These are phyloP conservation scores for Malurus leucopterus DNA, from an alignment of 2,797 vertebrate species.

Conservation along the genomic window DNA sequence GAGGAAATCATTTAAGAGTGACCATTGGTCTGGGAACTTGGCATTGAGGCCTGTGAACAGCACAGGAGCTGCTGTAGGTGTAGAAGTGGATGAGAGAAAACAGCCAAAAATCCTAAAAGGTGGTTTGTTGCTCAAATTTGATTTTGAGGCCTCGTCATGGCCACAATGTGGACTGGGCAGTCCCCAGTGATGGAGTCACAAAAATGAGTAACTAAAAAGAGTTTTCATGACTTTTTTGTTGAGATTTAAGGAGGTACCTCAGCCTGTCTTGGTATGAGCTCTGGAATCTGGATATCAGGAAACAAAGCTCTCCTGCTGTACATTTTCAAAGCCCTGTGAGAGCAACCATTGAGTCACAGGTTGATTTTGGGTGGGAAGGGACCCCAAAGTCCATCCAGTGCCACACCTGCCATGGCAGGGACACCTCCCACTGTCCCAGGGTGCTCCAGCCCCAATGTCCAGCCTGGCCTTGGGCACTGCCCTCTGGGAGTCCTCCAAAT, in stretches of 20 bases:
- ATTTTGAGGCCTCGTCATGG: fast-evolving
- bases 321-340: background rate
- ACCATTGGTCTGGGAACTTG: background rate
- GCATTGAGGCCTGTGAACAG: fast-evolving
- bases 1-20: no score
- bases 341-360: background rate
- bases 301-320: background rate
- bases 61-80: fast-evolving
- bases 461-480: background rate
- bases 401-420: background rate
- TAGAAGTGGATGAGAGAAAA: background rate
- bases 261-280: background rate
- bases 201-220: background rate
- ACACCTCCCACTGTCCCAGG: background rate
- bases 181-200: background rate
- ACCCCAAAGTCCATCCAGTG: fast-evolving
- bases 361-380: background rate
- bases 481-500: no score
- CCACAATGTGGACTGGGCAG: fast-evolving
- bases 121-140: background rate
- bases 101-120: background rate
- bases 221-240: background rate
- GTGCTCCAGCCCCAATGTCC: background rate
- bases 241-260: background rate
- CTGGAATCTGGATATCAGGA: background rate